A percentile compares a stretch with the other conserved stretches of the same genome.
Conservation (phyloP, 2,888 invertebrate genomes). For the Nasonovia ribisnigri region DNA sequence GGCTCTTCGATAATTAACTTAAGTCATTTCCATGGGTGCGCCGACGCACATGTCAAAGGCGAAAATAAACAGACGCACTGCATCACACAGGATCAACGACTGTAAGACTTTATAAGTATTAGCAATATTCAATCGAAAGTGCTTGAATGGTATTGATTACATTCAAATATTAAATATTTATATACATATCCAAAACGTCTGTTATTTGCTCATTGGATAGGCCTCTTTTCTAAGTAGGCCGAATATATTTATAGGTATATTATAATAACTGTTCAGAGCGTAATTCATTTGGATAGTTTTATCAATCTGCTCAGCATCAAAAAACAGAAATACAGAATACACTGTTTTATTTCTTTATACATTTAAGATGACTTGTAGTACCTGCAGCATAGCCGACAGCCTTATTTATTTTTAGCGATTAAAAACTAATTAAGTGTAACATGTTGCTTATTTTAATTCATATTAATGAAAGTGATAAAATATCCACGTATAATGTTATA, state of each 20-base stretch:
- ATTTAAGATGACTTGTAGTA: neutral
- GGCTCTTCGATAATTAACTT: constrained; percentile 5
- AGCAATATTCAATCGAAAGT: neutral
- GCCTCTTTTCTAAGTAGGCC: neutral
- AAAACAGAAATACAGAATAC: neutral
- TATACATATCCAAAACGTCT: neutral
- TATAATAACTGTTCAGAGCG: neutral
- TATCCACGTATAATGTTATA: neutral
- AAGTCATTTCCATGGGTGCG: constrained; percentile 38
- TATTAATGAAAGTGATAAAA: neutral
- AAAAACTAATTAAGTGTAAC: neutral
- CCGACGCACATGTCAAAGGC: constrained; percentile 33
- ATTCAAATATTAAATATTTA: neutral
- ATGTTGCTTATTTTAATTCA: neutral
- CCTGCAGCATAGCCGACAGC: neutral
- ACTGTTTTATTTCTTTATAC: neutral
- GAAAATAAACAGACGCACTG: constrained; percentile 48
- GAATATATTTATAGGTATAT: neutral
- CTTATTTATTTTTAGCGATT: neutral
- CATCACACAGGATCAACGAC: neutral
- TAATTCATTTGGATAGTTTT: neutral
- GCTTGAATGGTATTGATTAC: neutral
- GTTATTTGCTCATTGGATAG: neutral
- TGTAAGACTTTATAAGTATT: neutral
- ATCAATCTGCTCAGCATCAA: neutral